Conservation (phyloP, 2,888 invertebrate species). For the Belgica antarctica region DNA sequence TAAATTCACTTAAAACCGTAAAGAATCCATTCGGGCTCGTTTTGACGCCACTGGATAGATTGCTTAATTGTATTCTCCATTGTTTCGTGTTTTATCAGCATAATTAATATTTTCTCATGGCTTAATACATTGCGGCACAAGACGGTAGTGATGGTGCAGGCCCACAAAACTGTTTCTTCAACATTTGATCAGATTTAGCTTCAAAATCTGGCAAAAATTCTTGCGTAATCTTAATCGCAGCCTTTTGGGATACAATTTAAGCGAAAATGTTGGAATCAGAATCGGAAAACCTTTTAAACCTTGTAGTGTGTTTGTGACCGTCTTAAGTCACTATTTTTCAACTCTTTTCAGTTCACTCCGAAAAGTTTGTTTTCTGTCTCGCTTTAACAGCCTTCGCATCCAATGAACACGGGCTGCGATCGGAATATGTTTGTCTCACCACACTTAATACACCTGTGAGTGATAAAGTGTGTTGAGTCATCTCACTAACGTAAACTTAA, state of each 20-base stretch:
- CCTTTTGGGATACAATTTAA: no score
- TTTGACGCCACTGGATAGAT: constrained; percentile 39
- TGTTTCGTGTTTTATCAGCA: constrained; percentile 33
- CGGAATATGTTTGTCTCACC: neutral
- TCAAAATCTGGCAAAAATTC: neutral
- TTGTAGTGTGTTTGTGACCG: neutral
- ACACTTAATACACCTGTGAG: constrained; percentile 37
- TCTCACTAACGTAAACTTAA: constrained; percentile 7
- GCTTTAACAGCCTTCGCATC: neutral
- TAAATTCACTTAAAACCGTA: constrained; percentile 13
- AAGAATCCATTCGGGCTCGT: constrained; percentile 14
- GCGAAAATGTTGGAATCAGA: no score
- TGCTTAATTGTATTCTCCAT: constrained; percentile 43
- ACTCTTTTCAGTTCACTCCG: neutral
- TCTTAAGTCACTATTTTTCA: neutral
- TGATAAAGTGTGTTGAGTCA: constrained; percentile 38
- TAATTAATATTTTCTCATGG: constrained; percentile 43
- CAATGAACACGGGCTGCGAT: neutral
- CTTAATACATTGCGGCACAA: constrained; percentile 33
- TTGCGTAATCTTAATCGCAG: neutral
- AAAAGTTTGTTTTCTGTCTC: neutral
- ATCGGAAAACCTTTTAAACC: neutral
- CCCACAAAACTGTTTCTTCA: neutral
- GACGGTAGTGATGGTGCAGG: neutral
- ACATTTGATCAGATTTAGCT: neutral